These are phyloP conservation scores for Xiphophorus birchmanni DNA, from an alignment of 2,797 vertebrate species.

Conservation along the genomic window DNA sequence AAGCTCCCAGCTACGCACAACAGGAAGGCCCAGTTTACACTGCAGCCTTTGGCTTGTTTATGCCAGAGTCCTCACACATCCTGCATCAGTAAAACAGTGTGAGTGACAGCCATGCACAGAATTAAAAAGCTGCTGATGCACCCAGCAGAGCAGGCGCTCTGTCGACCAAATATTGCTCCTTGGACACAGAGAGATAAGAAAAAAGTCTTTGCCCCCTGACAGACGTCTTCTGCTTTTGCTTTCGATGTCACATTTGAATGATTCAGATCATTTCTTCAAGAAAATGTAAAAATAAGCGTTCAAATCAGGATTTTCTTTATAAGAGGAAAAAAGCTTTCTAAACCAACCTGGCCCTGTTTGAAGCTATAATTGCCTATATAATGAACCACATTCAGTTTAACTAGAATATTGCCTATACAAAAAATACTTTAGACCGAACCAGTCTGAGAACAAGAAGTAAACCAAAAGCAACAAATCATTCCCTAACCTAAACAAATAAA, in stretches of 20 bases:
- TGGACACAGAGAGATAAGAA: conserved; percentile 20
- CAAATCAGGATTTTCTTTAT: not conserved
- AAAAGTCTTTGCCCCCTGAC: conserved; percentile 6
- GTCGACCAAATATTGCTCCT: conserved; percentile 18
- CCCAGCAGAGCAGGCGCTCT: conserved; percentile 10
- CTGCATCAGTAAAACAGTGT: conserved; percentile 43
- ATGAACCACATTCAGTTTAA: not conserved
- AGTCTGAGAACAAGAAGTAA: not conserved
- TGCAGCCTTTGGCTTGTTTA: conserved; percentile 46
- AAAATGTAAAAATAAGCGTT: not conserved
- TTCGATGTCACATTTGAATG: not conserved
- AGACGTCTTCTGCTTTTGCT: not conserved
- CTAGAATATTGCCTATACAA: not conserved
- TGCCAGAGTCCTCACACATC: conserved; percentile 47
- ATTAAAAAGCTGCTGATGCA: conserved; percentile 45
- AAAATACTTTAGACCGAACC: not conserved
- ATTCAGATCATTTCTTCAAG: not conserved
- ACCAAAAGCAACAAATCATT: not conserved
- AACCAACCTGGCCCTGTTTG: not conserved
- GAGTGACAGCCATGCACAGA: conserved; percentile 30
- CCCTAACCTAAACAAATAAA: not conserved
- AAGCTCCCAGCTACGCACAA: conserved; percentile 44
- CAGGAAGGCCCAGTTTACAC: conserved; percentile 71
- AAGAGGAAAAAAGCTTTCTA: not conserved
- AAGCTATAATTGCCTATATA: not conserved